Conservation (phyloP, 2,113 vertebrate species). For the Pterocles gutturalis region DNA sequence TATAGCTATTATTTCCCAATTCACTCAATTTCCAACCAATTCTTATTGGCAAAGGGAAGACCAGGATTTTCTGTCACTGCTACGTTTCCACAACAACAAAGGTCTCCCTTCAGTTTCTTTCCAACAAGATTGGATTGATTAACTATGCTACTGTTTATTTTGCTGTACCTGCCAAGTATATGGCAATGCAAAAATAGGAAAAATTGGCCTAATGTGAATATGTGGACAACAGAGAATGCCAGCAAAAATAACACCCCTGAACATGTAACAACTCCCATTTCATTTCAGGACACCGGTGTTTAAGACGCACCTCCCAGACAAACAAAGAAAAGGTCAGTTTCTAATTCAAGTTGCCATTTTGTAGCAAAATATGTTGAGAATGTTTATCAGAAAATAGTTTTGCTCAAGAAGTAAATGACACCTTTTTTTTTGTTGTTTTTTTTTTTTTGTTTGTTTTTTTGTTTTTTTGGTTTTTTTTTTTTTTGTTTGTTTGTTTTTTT, state of each 20-base stretch:
- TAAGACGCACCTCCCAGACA: background rate
- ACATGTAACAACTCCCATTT: background rate
- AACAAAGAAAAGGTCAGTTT: background rate
- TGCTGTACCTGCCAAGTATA: constrained; percentile 39
- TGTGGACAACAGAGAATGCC: constrained; percentile 27
- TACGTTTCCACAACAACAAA: constrained; percentile 31
- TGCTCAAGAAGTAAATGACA: background rate
- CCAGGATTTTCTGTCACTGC: background rate
- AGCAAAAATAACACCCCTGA: constrained; percentile 49
- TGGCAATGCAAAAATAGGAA: constrained; percentile 41
- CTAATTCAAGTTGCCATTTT: background rate
- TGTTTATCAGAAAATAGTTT: background rate
- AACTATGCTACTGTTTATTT: constrained; percentile 51
- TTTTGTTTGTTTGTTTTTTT: no score
- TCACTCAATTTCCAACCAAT: background rate
- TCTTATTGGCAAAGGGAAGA: background rate
- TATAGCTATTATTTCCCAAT: constrained; percentile 26
- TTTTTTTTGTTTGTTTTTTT: no score
- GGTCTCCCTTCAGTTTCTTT: background rate
- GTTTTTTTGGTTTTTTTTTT: background rate
- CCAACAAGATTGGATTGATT: constrained; percentile 51
- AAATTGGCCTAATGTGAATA: constrained; percentile 43
- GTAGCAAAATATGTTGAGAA: background rate
- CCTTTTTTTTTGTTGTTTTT: accelerated
- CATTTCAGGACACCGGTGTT: background rate